Evolutionary conservation across 2,888 invertebrate genomes (phyloP).

Genomic region (Hydrotaea diabolus): DNA sequence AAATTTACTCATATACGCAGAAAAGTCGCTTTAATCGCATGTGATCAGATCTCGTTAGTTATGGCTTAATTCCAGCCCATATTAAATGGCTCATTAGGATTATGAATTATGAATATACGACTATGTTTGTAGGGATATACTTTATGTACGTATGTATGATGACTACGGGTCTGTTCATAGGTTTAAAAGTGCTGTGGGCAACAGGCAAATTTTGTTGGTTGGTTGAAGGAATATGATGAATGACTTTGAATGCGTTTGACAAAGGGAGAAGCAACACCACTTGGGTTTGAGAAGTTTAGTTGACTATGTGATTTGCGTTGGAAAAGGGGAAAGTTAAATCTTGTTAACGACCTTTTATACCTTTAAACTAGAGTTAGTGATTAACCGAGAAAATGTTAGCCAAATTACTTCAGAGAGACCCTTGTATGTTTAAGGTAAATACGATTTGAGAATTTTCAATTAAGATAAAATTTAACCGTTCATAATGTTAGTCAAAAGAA

Average conservation of each 20-base stretch:
- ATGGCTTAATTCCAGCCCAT: slow-evolving; percentile 45
- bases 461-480: too few relatives aligned
- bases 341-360: too few relatives aligned
- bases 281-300: not conserved
- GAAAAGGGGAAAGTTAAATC: not conserved
- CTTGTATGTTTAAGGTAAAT: too few relatives aligned
- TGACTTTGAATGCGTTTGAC: not conserved
- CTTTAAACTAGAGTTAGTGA: too few relatives aligned
- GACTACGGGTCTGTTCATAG: not conserved
- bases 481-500: too few relatives aligned
- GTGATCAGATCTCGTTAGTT: slow-evolving; percentile 30
- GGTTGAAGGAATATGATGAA: slow-evolving; percentile 15
- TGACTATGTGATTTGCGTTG: too few relatives aligned
- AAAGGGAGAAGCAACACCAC: not conserved
- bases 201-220: slow-evolving; percentile 2
- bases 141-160: slow-evolving; percentile 24
- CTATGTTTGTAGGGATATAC: slow-evolving; percentile 34
- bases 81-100: slow-evolving; percentile 61
- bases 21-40: not conserved
- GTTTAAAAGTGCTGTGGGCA: not conserved
- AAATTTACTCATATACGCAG: not conserved
- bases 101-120: slow-evolving; percentile 55
- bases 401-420: too few relatives aligned
- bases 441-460: too few relatives aligned
- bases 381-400: too few relatives aligned